phyloP scores from a whole-genome alignment of 35 echinoderm and acorn worm genomes.

The Strongylocentrotus purpuratus region DNA sequence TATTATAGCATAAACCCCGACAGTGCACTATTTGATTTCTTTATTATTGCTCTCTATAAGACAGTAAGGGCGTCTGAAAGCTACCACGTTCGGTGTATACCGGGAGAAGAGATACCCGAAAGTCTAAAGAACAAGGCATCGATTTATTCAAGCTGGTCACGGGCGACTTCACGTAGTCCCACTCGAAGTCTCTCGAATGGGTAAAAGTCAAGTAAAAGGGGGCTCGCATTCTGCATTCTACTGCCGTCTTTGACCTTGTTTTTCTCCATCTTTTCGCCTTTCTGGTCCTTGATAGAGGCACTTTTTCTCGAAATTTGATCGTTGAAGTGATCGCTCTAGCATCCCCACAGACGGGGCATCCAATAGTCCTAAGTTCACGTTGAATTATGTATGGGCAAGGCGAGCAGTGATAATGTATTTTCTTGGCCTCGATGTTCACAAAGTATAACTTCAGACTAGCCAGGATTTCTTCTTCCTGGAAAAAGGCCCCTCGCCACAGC shows the following conservation, averaged over 20 bases:
- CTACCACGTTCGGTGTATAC: neutral
- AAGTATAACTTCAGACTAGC: neutral
- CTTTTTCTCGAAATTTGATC: constrained; percentile 36
- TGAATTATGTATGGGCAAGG: constrained; percentile 38
- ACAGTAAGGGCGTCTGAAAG: neutral
- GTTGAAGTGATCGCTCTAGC: constrained; percentile 7
- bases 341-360: neutral
- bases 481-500: neutral
- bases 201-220: constrained; percentile 33
- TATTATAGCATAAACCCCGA: neutral
- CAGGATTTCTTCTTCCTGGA: neutral
- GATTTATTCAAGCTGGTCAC: constrained; percentile 44
- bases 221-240: constrained; percentile 8
- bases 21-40: constrained; percentile 10
- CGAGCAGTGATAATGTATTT: constrained; percentile 11
- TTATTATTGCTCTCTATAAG: neutral
- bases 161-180: constrained; percentile 38
- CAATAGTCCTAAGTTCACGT: constrained; percentile 16
- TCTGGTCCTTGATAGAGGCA: constrained; percentile 25
- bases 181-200: constrained; percentile 4
- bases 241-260: neutral
- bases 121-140: constrained; percentile 5
- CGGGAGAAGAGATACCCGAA: neutral
- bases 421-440: neutral
- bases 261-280: constrained; percentile 15